phyloP scores from a whole-genome alignment of 2,113 vertebrate species.

The Scolopax mira region DNA sequence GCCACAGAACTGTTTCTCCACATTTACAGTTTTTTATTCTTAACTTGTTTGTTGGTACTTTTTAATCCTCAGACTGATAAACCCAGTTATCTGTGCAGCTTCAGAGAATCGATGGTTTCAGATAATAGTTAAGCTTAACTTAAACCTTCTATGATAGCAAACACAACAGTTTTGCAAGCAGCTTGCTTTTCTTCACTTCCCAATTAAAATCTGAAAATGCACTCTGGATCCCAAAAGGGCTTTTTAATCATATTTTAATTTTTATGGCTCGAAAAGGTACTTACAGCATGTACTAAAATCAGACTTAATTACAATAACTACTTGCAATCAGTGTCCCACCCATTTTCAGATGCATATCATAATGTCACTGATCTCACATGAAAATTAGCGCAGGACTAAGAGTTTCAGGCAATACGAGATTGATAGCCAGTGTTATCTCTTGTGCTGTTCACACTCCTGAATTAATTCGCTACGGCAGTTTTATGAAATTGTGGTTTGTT shows the following conservation, averaged over 20 bases:
- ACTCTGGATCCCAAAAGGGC: not conserved
- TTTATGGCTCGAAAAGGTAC: conserved; percentile 30
- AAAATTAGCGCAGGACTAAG: not conserved
- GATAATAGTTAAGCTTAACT: not conserved
- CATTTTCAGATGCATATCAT: not conserved
- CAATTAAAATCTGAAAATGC: conserved; percentile 38
- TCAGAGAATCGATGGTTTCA: not conserved
- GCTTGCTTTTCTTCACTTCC: not conserved
- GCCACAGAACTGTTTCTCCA: not conserved
- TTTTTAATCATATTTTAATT: conserved; percentile 34
- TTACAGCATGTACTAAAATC: conserved; percentile 28
- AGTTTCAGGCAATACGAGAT: not conserved
- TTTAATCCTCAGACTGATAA: not conserved
- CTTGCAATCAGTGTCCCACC: conserved; percentile 25
- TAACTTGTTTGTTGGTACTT: not conserved
- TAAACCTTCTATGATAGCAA: not conserved
- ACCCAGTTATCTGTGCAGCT: not conserved
- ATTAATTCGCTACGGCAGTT: not conserved
- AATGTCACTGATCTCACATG: not conserved
- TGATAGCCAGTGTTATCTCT: not conserved
- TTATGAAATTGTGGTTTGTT: not conserved
- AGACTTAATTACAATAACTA: conserved; percentile 26
- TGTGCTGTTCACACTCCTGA: not conserved
- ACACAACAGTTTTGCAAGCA: not conserved
- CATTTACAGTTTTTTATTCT: not conserved